Conservation (phyloP, 2,797 vertebrate species). For the Craterocephalus amniculus region DNA sequence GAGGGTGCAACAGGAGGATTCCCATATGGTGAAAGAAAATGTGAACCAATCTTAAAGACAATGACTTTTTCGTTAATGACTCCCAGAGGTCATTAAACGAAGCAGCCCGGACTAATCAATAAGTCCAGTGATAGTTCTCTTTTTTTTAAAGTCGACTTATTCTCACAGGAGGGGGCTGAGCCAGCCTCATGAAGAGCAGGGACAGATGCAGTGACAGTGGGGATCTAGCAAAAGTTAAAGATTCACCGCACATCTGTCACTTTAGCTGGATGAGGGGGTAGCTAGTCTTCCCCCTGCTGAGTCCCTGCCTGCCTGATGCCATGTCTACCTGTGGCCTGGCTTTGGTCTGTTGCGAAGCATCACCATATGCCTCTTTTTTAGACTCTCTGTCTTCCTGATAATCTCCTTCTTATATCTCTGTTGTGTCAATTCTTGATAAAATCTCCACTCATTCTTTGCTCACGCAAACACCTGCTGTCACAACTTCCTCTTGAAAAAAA, state of each 20-base stretch:
- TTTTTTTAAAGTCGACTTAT: slow-evolving; percentile 62
- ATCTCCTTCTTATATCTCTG: slow-evolving; percentile 11
- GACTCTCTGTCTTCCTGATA: slow-evolving; percentile 26
- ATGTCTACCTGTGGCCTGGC: slow-evolving; percentile 71
- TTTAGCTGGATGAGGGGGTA: slow-evolving; percentile 64
- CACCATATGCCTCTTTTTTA: slow-evolving; percentile 65
- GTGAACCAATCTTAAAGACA: slow-evolving; percentile 73
- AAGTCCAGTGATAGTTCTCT: slow-evolving; percentile 77
- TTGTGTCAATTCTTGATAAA: slow-evolving; percentile 1
- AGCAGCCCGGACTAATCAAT: slow-evolving; percentile 82
- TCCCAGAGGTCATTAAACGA: slow-evolving; percentile 82
- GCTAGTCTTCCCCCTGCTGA: slow-evolving; percentile 67
- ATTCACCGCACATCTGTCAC: slow-evolving; percentile 87
- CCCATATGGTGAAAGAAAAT: slow-evolving; percentile 71
- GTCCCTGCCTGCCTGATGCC: slow-evolving; percentile 62
- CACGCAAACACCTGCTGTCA: slow-evolving; percentile 36
- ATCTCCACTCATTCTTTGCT: not conserved
- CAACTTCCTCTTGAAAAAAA: slow-evolving; percentile 41
- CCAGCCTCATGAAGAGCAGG: slow-evolving; percentile 29
- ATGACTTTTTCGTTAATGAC: slow-evolving; percentile 77
- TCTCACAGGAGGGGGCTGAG: slow-evolving; percentile 66
- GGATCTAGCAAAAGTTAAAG: slow-evolving; percentile 80
- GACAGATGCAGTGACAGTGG: slow-evolving; percentile 84
- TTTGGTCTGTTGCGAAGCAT: slow-evolving; percentile 47
- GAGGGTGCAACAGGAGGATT: slow-evolving; percentile 64